These are phyloP conservation scores for Microtus oregoni DNA, from an alignment of 2,113 vertebrate species.

Conservation along the genomic window DNA sequence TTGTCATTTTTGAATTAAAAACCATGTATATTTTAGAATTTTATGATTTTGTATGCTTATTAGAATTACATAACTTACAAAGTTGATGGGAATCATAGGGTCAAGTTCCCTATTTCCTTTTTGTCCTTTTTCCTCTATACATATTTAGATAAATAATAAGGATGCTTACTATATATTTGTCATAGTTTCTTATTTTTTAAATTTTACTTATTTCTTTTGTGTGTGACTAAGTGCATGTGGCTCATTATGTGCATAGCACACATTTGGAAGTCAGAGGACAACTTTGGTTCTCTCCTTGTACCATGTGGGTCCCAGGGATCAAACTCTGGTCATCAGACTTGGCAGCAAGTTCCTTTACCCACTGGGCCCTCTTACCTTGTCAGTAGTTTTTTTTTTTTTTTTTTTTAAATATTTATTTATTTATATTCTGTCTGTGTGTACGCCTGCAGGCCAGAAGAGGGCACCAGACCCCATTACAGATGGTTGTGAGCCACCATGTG, in stretches of 20 bases:
- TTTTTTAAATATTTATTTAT: no score
- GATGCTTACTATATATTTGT: background rate
- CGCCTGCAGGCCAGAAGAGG: no score
- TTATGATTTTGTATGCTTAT: slow-evolving; percentile 39
- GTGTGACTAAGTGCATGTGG: background rate
- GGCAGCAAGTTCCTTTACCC: background rate
- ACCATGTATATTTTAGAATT: slow-evolving; percentile 16
- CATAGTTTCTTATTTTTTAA: slow-evolving; percentile 1
- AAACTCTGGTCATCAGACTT: background rate
- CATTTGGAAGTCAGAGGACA: background rate
- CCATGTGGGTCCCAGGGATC: background rate
- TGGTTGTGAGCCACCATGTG: no score
- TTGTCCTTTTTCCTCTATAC: background rate
- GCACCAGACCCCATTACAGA: no score
- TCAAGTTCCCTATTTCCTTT: background rate
- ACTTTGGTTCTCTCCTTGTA: background rate
- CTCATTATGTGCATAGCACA: background rate
- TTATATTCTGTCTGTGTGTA: no score
- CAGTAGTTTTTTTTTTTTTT: background rate
- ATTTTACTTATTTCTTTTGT: background rate
- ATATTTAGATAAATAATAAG: background rate
- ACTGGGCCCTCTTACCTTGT: background rate
- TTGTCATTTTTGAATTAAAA: slow-evolving; percentile 15
- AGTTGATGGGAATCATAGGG: background rate
- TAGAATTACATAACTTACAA: background rate